Percentiles rank a stretch among this genome's conserved stretches.
Evolutionary conservation across 2,888 invertebrate genomes (phyloP).

Genomic region (Drosophila rellima): DNA sequence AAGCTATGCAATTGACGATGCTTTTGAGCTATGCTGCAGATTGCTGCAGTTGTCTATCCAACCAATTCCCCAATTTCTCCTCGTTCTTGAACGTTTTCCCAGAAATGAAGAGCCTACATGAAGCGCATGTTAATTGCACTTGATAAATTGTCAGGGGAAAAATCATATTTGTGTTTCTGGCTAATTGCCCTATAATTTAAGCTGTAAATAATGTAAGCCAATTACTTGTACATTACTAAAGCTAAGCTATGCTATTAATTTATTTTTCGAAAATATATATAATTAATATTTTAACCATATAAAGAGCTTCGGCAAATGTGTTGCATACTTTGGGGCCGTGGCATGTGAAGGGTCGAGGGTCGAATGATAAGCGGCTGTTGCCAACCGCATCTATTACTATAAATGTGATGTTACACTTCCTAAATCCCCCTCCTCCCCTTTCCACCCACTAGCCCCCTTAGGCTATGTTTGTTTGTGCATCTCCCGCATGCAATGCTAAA

Average conservation of each 20-base stretch:
- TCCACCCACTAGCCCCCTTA: not conserved
- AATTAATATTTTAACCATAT: conserved; percentile 13
- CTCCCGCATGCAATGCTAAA: conserved; percentile 28
- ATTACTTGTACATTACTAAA: conserved; percentile 4
- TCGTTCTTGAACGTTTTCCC: not conserved
- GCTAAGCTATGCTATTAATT: not conserved
- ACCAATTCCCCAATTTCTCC: not conserved
- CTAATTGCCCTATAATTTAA: not conserved
- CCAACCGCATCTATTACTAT: conserved; percentile 1
- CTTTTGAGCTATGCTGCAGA: not conserved
- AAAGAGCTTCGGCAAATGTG: conserved; percentile 5
- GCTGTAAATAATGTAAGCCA: conserved; percentile 1
- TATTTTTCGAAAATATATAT: not conserved
- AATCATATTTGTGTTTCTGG: not conserved
- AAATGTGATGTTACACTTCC: not conserved
- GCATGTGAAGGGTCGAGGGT: not conserved
- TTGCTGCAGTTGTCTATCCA: not conserved
- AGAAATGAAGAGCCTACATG: not conserved
- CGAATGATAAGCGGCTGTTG: conserved; percentile 8
- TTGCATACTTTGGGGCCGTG: not conserved
- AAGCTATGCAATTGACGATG: not conserved
- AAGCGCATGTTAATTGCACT: not conserved
- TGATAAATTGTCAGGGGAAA: not conserved
- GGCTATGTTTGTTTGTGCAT: not conserved
- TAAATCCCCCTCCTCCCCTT: not conserved